Percentiles rank a stretch among this genome's conserved stretches.
Evolutionary conservation across 1,140 invertebrate genomes (phyloP).

Genomic region (Drosophila nigrodunni): DNA sequence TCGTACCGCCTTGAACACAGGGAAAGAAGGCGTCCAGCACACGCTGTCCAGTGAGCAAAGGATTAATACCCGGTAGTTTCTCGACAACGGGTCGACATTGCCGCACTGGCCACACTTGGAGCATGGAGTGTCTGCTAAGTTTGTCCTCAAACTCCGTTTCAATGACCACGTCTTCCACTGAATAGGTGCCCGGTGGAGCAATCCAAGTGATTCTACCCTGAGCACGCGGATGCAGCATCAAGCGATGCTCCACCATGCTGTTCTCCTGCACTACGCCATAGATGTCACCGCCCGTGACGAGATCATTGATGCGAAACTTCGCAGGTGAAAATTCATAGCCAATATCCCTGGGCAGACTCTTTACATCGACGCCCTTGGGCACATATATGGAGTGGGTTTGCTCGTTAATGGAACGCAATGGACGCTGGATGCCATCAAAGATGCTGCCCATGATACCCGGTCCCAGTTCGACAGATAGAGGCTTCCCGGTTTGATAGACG

Average conservation of each 20-base stretch:
- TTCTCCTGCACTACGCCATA: constrained; percentile 98
- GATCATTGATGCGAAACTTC: constrained; percentile 93
- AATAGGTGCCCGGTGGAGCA: constrained; percentile 96
- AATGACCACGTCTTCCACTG: constrained; percentile 96
- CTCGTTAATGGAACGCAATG: constrained; percentile 91
- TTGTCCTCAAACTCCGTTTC: constrained; percentile 99
- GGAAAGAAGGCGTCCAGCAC: constrained; percentile 99
- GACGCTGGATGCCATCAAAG: constrained; percentile 95
- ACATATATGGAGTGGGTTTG: constrained; percentile 98
- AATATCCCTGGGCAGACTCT: constrained; percentile 91
- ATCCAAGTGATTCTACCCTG: constrained; percentile 97
- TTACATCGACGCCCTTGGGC: constrained; percentile 98
- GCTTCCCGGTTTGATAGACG: constrained; percentile 92
- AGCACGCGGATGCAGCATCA: constrained; percentile 95
- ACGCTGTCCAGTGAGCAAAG: constrained; percentile 97
- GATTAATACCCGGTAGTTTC: constrained; percentile 98
- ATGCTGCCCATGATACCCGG: constrained; percentile 87
- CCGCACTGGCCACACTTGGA: constrained; percentile 98
- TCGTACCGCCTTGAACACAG: constrained; percentile 99
- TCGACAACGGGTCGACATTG: constrained; percentile 97
- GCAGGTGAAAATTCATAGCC: constrained; percentile 96
- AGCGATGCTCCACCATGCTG: constrained; percentile 96
- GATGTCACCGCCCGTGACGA: constrained; percentile 98
- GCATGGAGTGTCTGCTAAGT: constrained; percentile 93
- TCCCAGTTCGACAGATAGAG: constrained; percentile 93